Evolutionary conservation across 2,888 invertebrate genomes (phyloP), one percentile per base, ranked within the genome.

Genomic region (Kuschelorhynchus macadamiae): DNA sequence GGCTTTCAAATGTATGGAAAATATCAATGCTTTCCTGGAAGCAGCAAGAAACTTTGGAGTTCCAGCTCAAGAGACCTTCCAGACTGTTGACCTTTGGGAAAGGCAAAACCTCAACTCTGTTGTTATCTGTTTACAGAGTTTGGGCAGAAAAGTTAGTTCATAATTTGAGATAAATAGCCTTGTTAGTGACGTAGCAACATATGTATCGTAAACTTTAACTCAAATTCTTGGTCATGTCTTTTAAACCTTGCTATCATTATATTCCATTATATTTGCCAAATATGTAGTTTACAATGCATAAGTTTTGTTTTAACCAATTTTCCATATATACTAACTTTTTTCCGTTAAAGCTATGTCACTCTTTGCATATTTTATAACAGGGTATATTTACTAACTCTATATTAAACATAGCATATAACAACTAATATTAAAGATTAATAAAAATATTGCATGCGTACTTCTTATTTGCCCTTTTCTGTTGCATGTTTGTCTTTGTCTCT

Each of bases 1-100:
- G 91, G 96, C 95, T 67, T 98, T 98, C 85, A 97, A 97, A 81
- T 96, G 96, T 85, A 98, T 98, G 98, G 98, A 98, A 85, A 98
- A 98, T 84, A 98, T 98, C 77, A 96, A 96, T 84, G 93, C 92
- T 20, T 97, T 98, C 85, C 85, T 96, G 67, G 93, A 92, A 74
- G 92, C 91, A 8, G 95, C 94, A 62, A 91, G 90, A 81, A 89
- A 88, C 64, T 87, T 97, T 72, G 98, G 98, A 39, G 97, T 99
- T 2, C 94, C 95, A 0, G 92, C 94, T 17, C 94, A 95, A 81
- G 98, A 98, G 85, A 93, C 94, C 50, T 98, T 98, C 90, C 96
- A 97, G 85, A 98, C 97, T 1, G 97, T 97, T 1, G 98, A 98
- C 83, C 88, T 98, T 52, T 98, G 96, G 94, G 98, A 98, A 85